Conservation (phyloP, 2,113 vertebrate genomes). For the Malurus alboscapulatus region DNA sequence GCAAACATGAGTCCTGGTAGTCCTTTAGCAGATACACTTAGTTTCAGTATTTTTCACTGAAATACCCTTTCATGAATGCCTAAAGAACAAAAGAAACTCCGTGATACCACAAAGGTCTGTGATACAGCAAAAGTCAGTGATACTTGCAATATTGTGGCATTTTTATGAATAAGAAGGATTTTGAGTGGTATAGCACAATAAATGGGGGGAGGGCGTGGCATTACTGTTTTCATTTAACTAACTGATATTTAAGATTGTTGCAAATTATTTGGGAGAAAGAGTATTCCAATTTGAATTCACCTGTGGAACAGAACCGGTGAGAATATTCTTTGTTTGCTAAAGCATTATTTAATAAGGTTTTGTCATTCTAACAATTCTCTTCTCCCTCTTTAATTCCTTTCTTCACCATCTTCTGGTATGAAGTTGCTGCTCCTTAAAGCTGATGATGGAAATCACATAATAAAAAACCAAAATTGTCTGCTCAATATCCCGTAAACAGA, state of each 20-base stretch:
- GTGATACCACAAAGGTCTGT: neutral
- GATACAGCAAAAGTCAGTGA: neutral
- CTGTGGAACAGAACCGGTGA: neutral
- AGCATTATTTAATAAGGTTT: neutral
- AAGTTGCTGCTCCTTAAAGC: neutral
- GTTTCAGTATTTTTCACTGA: neutral
- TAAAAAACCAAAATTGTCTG: neutral
- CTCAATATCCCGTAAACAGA: neutral
- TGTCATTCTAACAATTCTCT: neutral
- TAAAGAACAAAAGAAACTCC: neutral
- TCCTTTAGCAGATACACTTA: neutral
- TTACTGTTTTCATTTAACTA: neutral
- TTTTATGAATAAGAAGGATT: neutral
- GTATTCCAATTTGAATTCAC: neutral
- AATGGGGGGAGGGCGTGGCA: rapidly evolving
- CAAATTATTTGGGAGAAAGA: neutral
- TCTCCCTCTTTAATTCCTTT: neutral
- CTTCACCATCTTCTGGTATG: neutral
- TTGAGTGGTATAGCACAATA: neutral
- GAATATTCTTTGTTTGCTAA: neutral
- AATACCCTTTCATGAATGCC: neutral
- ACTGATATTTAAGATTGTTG: neutral
- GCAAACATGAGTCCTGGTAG: neutral
- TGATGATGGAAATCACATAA: neutral
- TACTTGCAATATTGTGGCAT: neutral